Percentiles rank a stretch among this genome's conserved stretches.
These are phyloP conservation scores for Ruditapes philippinarum DNA, from an alignment of 1,140 invertebrate genomes.

Conservation along the genomic window DNA sequence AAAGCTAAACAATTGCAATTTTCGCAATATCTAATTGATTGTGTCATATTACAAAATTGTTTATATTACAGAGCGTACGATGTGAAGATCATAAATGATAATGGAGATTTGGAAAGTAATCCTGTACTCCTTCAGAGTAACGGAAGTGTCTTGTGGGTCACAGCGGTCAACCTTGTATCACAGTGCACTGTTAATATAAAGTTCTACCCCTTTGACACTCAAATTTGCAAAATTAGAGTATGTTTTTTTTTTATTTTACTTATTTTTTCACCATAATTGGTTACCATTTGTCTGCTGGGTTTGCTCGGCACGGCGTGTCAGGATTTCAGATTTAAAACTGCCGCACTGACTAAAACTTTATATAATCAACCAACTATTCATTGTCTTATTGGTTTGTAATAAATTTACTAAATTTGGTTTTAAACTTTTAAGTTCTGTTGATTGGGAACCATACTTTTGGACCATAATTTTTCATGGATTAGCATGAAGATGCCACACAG, in stretches of 20 bases:
- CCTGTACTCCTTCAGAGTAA: neutral
- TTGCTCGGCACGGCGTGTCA: neutral
- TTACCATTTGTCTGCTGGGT: neutral
- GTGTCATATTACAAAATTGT: too few species aligned
- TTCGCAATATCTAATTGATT: too few species aligned
- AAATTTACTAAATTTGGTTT: too few species aligned
- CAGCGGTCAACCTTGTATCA: neutral
- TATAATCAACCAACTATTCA: too few species aligned
- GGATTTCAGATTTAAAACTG: neutral
- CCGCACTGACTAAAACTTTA: neutral
- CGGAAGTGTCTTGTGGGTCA: neutral
- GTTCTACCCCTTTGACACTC: neutral
- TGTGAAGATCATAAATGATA: neutral
- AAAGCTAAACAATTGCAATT: too few species aligned
- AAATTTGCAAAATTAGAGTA: neutral
- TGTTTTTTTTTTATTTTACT: neutral
- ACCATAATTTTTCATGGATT: too few species aligned
- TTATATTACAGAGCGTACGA: neutral
- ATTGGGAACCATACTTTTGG: too few species aligned
- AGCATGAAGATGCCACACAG: too few species aligned
- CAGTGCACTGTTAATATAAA: neutral
- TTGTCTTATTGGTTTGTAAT: too few species aligned
- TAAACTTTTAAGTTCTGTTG: too few species aligned
- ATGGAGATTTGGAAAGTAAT: neutral
- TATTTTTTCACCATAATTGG: too few species aligned